Percentiles rank a stretch among this genome's conserved stretches.
These are phyloP conservation scores for Embidobia sp. DNA, from an alignment of 2,888 invertebrate genomes.

Conservation along the genomic window DNA sequence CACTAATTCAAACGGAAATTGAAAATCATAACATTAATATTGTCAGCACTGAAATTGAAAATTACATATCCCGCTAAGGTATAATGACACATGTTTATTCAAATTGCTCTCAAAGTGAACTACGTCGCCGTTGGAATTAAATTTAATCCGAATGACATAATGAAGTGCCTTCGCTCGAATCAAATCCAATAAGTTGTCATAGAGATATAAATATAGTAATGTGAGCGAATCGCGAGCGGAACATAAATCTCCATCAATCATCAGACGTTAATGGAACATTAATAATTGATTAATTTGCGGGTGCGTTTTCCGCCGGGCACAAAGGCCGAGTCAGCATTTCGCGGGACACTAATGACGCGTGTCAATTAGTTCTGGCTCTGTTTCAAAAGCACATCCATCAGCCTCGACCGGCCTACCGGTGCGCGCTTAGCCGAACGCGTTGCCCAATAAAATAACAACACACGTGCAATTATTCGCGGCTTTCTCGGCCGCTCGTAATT, in stretches of 20 bases:
- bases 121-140: not conserved
- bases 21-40: not conserved
- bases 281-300: not conserved
- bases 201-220: too few relatives aligned
- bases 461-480: conserved; percentile 19
- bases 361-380: too few relatives aligned
- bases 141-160: conserved; percentile 1
- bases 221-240: too few relatives aligned
- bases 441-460: conserved; percentile 16
- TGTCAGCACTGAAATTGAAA: conserved; percentile 4
- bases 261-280: too few relatives aligned
- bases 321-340: not conserved
- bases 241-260: too few relatives aligned
- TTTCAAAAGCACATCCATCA: too few relatives aligned
- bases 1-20: too few relatives aligned
- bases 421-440: conserved; percentile 2
- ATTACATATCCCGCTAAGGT: conserved; percentile 25
- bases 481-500: conserved; percentile 33
- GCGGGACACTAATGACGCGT: too few relatives aligned
- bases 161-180: too few relatives aligned
- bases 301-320: not conserved
- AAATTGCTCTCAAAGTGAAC: conserved; percentile 11
- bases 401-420: too few relatives aligned
- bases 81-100: conserved; percentile 23
- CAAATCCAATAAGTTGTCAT: too few relatives aligned